Evolutionary conservation across 2,797 vertebrate species (phyloP), one percentile per base, ranked within the genome.

Genomic region (Falco naumanni): DNA sequence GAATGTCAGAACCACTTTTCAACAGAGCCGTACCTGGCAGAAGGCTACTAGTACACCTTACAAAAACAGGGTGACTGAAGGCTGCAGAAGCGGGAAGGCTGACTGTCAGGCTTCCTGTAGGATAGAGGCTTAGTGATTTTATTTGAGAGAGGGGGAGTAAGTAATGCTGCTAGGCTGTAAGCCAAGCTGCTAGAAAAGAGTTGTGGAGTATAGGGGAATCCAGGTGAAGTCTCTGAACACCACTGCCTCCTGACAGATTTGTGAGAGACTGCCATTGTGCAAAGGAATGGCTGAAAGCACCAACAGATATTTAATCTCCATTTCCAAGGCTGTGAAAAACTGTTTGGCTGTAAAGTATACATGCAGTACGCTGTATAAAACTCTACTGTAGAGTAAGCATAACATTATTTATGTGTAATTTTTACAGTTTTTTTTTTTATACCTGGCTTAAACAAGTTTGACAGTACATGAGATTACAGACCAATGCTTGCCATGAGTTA

Each of bases 181-280:
- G 88, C 88, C 90, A 90, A 89, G 70, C 24, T 53, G 33, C 86
- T 71, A 89, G 92, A 68, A 76, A 48, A 90, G 77, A n/a, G 56
- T 41, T 78, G 84, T 80, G 64, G 48, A 56, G 50, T 45, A 78
- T 76, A 93, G 43, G 47, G 66, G 66, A 90, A 79, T 84, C 54
- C 88, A 94, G 86, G 84, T 3, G 0, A 91, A 57, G 84, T 81
- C 87, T 61, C 54, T n/a, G 64, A 90, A 66, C 31, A n/a, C 29
- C 74, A 68, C 50, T 0, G 5, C 45, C 71, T 94, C 82, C 78
- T 61, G 69, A 47, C 60, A 51, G 43, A 70, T 80, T 47, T 33
- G 70, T 74, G 43, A 77, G 91, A 81, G 43, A 51, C 76, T 84
- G 65, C 77, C 22, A 14, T 83, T 61, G 28, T 59, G 77, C 8